A percentile compares a stretch with the other conserved stretches of the same genome.
These are phyloP conservation scores for Mola mola DNA, from an alignment of 2,113 vertebrate species.

Conservation along the genomic window DNA sequence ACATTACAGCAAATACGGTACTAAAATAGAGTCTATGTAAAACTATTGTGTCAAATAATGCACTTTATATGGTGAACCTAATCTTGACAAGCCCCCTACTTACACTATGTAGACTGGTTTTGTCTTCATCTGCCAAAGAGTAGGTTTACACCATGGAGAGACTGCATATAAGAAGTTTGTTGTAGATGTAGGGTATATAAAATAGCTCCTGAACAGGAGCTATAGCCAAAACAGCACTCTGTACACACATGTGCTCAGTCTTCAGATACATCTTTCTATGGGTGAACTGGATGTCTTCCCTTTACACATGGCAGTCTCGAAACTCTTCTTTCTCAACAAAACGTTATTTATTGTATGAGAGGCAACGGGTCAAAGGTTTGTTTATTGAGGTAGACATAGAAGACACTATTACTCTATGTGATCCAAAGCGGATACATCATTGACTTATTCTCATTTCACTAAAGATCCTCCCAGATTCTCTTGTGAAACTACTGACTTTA, in stretches of 20 bases:
- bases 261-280: constrained; percentile 54
- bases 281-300: too few relatives aligned
- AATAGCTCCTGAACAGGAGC: constrained; percentile 25
- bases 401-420: constrained; percentile 12
- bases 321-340: too few relatives aligned
- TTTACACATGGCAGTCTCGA: too few relatives aligned
- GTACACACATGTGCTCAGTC: constrained; percentile 36
- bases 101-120: constrained; percentile 51
- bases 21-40: constrained; percentile 64
- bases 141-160: constrained; percentile 33
- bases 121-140: constrained; percentile 78
- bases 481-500: constrained; percentile 18
- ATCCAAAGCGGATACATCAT: constrained; percentile 7
- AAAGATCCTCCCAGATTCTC: constrained; percentile 25
- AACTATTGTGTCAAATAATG: constrained; percentile 70
- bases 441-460: constrained; percentile 4
- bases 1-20: constrained; percentile 43
- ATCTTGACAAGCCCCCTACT: constrained; percentile 54
- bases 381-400: constrained; percentile 4
- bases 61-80: constrained; percentile 77
- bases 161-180: constrained; percentile 12
- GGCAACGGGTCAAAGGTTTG: not conserved
- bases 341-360: not conserved
- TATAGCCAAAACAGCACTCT: constrained; percentile 62
- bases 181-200: constrained; percentile 26